A percentile compares a stretch with the other conserved stretches of the same genome.
These are phyloP conservation scores for Uria aalge DNA, from an alignment of 2,113 vertebrate species.

Conservation along the genomic window DNA sequence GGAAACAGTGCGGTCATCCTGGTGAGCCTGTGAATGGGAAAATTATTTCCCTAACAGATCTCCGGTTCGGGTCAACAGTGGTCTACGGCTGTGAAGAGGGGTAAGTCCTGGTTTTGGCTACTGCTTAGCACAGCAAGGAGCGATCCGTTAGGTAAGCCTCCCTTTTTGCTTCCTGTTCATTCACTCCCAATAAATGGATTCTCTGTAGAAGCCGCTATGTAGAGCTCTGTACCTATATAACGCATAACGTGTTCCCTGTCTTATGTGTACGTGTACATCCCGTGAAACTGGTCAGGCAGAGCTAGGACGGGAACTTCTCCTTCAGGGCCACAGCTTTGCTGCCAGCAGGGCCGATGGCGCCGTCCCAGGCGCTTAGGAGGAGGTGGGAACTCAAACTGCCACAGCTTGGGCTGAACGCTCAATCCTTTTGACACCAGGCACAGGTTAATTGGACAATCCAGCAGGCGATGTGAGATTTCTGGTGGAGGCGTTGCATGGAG, in stretches of 20 bases:
- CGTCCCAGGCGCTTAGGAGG: fast-evolving
- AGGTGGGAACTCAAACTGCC: neutral
- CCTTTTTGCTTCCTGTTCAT: neutral
- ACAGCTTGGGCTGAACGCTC: neutral
- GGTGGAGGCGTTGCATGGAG: neutral
- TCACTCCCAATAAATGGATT: neutral
- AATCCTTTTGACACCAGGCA: constrained; percentile 25
- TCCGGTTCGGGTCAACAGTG: constrained; percentile 49
- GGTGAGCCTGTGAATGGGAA: constrained; percentile 59
- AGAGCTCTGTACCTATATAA: neutral
- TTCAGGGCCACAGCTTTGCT: neutral
- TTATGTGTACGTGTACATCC: fast-evolving
- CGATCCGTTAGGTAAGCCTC: neutral
- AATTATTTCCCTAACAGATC: neutral
- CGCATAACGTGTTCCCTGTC: fast-evolving
- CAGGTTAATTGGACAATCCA: constrained; percentile 7
- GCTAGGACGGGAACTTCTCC: neutral
- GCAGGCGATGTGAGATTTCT: neutral
- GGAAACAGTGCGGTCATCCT: constrained; percentile 54
- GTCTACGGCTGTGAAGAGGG: constrained; percentile 62
- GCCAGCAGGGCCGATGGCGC: neutral
- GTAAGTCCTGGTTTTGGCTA: constrained; percentile 53
- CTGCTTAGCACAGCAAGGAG: neutral
- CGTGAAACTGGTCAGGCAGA: neutral
- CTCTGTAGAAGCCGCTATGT: neutral